Evolutionary conservation across 2,888 invertebrate species (phyloP).

Genomic region (Drosophila greeni): DNA sequence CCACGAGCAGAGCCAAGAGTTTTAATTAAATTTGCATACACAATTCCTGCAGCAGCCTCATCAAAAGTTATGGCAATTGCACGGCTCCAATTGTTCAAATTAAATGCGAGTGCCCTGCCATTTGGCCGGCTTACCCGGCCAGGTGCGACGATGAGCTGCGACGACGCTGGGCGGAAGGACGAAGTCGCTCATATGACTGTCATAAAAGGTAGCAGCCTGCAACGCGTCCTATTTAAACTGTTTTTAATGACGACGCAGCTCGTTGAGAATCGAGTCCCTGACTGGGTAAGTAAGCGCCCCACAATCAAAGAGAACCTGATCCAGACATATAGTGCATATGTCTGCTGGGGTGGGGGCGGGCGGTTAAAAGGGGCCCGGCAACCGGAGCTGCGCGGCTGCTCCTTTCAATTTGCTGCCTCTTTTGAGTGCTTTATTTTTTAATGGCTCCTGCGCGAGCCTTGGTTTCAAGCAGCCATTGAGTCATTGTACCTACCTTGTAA

Average conservation of each 20-base stretch:
- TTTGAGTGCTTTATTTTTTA: slow-evolving; percentile 44
- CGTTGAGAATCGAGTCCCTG: slow-evolving; percentile 15
- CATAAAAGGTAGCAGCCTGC: slow-evolving; percentile 50
- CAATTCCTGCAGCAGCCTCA: slow-evolving; percentile 28
- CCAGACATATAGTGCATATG: slow-evolving; percentile 31
- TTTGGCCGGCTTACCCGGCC: slow-evolving; percentile 30
- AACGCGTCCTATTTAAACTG: slow-evolving; percentile 53
- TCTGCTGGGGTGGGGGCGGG: neutral
- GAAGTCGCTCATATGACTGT: slow-evolving; percentile 21
- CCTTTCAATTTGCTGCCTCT: slow-evolving; percentile 46
- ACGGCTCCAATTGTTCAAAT: slow-evolving; percentile 34
- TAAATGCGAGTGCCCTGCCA: slow-evolving; percentile 32
- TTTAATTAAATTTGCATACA: slow-evolving; percentile 64
- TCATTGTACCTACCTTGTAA: slow-evolving; percentile 32
- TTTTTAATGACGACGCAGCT: slow-evolving; percentile 56
- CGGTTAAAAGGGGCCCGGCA: neutral
- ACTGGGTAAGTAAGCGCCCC: slow-evolving; percentile 17
- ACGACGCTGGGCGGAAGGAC: slow-evolving; percentile 11
- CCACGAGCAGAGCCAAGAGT: slow-evolving; percentile 19
- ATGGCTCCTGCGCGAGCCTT: slow-evolving; percentile 30
- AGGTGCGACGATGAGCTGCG: slow-evolving; percentile 17
- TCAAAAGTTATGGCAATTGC: slow-evolving; percentile 39
- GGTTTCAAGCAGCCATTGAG: slow-evolving; percentile 42
- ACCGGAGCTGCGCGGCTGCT: slow-evolving; percentile 28
- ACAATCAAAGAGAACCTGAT: slow-evolving; percentile 34